Evolutionary conservation across 2,113 vertebrate species (phyloP), one percentile per base, ranked within the genome.

Genomic region (Puntigrus tetrazona): DNA sequence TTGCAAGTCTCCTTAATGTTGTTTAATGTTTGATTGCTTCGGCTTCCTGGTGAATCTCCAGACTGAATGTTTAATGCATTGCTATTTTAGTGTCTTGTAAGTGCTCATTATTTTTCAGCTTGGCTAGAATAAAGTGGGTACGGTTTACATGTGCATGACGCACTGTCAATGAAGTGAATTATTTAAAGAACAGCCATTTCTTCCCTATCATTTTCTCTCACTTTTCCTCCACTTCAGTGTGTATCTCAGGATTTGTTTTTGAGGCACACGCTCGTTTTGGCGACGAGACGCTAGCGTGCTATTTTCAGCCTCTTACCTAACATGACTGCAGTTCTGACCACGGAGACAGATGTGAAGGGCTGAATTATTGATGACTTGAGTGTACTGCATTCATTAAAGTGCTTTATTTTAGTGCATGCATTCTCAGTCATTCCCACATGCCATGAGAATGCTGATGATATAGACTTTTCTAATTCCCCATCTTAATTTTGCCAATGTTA

Each of bases 341-440:
- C 13, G 70, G 90, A 72, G 87, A 86, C 89, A 89, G 87, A 90
- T 90, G 88, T 92, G 89, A 89, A 85, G 22, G 25, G 45, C 81
- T 90, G 78, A 90, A 91, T 90, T 91, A 92, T 91, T 90, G 84
- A 92, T 89, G 83, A 87, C 82, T 83, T 90, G 85, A 90, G 86
- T 81, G 85, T 84, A 41, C 84, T 79, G 78, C 81, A 85, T 90
- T 91, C 90, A 89, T 90, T 88, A 84, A 84, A 61, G 43, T 74
- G 57, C 27, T 59, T 57, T 88, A 81, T 88, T 89, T 87, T 87
- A 84, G 84, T 8, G 5, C 38, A 73, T 43, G 13, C 14, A 18
- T n/a, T 11, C 55, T 29, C 22, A 38, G 20, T 38, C 31, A 14
- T 78, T 57, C 22, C 31, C 31, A 38, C 50, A 18, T 38, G 31